phyloP scores from a whole-genome alignment of 2,113 vertebrate genomes.

The Gallinago undulata region DNA sequence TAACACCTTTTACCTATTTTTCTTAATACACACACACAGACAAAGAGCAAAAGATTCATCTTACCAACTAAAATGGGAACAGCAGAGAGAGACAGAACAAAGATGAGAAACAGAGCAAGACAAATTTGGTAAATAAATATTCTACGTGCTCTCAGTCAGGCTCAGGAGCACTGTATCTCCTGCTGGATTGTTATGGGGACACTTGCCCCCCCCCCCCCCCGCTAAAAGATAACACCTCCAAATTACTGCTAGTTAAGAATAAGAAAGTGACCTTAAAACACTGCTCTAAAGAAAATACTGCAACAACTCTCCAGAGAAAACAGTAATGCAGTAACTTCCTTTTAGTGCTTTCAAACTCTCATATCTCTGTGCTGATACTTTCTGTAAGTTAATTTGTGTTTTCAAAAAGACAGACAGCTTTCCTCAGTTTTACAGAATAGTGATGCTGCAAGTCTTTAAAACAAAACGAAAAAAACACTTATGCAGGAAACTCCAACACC shows the following conservation, averaged over 20 bases:
- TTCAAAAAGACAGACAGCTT: neutral
- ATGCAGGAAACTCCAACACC: neutral
- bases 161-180: neutral
- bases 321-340: neutral
- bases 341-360: neutral
- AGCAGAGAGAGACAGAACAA: neutral
- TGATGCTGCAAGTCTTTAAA: neutral
- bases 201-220: fast-evolving
- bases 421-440: neutral
- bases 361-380: neutral
- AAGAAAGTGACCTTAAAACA: neutral
- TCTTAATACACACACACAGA: neutral
- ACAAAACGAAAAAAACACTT: neutral
- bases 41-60: neutral
- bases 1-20: neutral
- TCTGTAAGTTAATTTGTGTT: neutral
- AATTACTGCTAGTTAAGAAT: neutral
- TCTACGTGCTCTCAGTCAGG: neutral
- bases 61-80: neutral
- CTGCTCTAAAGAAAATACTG: neutral
- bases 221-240: neutral
- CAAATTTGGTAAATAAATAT: neutral
- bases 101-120: neutral
- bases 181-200: neutral
- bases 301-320: neutral